A percentile compares a stretch with the other conserved stretches of the same genome.
These are phyloP conservation scores for honey bee (Apis mellifera) DNA, from an alignment of 1,140 invertebrate genomes.

Conservation along the genomic window Amel_HAv3.1 CM009945.2:5476501-5477000, in stretches of 20 bases:
- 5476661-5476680: conserved; percentile 77
- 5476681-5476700: conserved; percentile 63
- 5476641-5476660: conserved; percentile 81
- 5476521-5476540: conserved; percentile 26
- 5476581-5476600: conserved; percentile 74
- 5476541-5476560: conserved; percentile 34
- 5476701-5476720: conserved; percentile 22
- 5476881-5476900: not conserved
- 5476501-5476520: conserved; percentile 2
- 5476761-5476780: not conserved
- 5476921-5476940: not conserved
- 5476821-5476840: conserved; percentile 40
- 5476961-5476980: conserved; percentile 1
- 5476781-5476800: not conserved
- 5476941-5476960: conserved; percentile 25
- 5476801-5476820: conserved; percentile 5
- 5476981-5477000: conserved; percentile 7
- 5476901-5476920: not conserved
- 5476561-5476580: conserved; percentile 44
- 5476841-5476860: conserved; percentile 13
- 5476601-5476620: conserved; percentile 57
- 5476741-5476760: not conserved
- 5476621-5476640: conserved; percentile 70
- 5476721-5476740: not conserved
- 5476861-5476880: conserved; percentile 15